phyloP scores from a whole-genome alignment of 53 echinoderm and acorn worm species.

The Luidia sarsii region DNA sequence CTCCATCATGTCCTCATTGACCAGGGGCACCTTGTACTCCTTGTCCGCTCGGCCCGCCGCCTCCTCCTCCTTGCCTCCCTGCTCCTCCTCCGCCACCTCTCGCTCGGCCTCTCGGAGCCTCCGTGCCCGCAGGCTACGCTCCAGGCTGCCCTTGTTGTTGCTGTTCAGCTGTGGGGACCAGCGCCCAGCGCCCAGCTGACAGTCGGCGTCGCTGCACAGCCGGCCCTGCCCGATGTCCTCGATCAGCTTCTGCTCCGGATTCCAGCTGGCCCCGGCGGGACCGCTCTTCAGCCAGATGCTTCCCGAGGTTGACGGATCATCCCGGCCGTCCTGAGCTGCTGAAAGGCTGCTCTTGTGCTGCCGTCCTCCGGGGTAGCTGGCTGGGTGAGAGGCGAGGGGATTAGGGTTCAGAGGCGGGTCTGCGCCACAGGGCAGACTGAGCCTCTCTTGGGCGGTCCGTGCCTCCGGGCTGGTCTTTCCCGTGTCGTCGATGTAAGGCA shows the following conservation, averaged over 20 bases:
- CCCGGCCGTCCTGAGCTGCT: not conserved
- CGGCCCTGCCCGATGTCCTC: conserved; percentile 85
- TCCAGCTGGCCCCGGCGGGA: not conserved
- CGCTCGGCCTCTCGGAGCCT: not conserved
- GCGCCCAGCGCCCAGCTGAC: conserved; percentile 5
- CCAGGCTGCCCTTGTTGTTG: conserved; percentile 40
- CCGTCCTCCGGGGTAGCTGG: not conserved
- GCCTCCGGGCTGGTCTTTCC: conserved; percentile 58
- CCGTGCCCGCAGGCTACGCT: not conserved
- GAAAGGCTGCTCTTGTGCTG: not conserved
- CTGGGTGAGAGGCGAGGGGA: not conserved
- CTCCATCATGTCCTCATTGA: conserved; percentile 88
- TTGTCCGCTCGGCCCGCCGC: conserved; percentile 28
- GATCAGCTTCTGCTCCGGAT: conserved; percentile 58
- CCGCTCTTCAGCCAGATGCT: conserved; percentile 15
- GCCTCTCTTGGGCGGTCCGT: not conserved
- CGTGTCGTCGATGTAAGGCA: conserved; percentile 89
- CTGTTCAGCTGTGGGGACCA: conserved; percentile 29
- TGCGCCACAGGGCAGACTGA: conserved; percentile 2
- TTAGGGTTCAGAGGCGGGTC: not conserved
- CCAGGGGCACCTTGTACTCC: conserved; percentile 80
- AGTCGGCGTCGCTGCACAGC: conserved; percentile 68
- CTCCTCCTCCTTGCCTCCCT: conserved; percentile 30
- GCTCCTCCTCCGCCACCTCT: not conserved
- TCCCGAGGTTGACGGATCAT: not conserved